phyloP scores from a whole-genome alignment of 2,113 vertebrate genomes.

The Peromyscus californicus region DNA sequence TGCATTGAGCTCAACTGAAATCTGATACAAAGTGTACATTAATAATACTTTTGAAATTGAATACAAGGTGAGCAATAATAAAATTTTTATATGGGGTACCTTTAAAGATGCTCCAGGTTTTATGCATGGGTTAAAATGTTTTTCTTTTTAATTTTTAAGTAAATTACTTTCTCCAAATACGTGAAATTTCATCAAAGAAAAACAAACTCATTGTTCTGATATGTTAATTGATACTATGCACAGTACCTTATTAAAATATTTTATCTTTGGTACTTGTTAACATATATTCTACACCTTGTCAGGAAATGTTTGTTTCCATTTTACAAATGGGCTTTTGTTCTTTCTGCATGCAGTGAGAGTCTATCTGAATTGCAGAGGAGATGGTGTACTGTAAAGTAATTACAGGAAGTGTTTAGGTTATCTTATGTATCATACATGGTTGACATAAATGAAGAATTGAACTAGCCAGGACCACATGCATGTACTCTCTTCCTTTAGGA shows the following conservation, averaged over 20 bases:
- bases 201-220: background rate
- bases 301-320: background rate
- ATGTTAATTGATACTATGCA: background rate
- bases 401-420: background rate
- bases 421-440: background rate
- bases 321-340: background rate
- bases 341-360: background rate
- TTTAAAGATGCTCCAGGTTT: background rate
- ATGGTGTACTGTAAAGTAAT: background rate
- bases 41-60: background rate
- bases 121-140: too few species aligned
- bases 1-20: background rate
- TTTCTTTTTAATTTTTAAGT: background rate
- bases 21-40: background rate
- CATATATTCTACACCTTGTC: background rate
- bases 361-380: background rate
- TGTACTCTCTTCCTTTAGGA: background rate
- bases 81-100: background rate
- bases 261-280: background rate
- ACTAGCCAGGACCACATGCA: background rate
- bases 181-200: background rate
- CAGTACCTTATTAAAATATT: background rate
- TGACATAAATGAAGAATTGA: background rate
- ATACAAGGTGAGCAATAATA: background rate
- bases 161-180: slow-evolving; percentile 12